Evolutionary conservation across 2,888 invertebrate genomes (phyloP), one percentile per base, ranked within the genome.

Genomic region (Abrostola triplasia): DNA sequence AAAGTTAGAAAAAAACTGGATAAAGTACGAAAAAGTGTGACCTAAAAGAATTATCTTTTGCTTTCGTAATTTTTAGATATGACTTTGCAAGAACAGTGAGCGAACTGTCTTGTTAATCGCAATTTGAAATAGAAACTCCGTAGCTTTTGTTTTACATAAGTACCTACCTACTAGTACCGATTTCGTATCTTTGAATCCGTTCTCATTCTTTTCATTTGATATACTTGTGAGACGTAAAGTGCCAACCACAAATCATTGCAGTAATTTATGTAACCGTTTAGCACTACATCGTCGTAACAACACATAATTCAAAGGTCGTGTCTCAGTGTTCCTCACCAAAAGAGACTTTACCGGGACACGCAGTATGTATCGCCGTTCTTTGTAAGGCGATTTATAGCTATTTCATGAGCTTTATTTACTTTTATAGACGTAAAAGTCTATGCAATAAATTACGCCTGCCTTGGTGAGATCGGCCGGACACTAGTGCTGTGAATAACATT

Each of bases 381-480:
- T 91, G 90, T 90, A 87, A 80, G 82, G 84, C 83, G 87, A 93
- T 93, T 92, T 92, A 93, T 93, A 81, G 90, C 88, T 88, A 85
- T 91, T 92, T 92, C 92, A 90, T 91, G 90, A 90, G 88, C 86
- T 93, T 93, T 94, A 93, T 93, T 94, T 93, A 92, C 92, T 93
- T 92, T 92, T 92, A 92, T 92, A 91, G 92, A 88, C 86, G 61
- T 79, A 77, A 77, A 76, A 79, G 75, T 76, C 79, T 73, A 68
- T 62, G 88, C 89, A 87, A 93, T 94, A 94, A 94, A 94, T 94
- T 90, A 92, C 86, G 73, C 68, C 79, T 73, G 75, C 77, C 82
- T 81, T 84, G 83, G 89, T 87, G 81, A 86, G 85, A 85, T 81
- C 65, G 86, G 81, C 84, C 83, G 88, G 90, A 90, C 90, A 85